Conservation (phyloP, 2,797 vertebrate species). For the Coregonus suidteri region DNA sequence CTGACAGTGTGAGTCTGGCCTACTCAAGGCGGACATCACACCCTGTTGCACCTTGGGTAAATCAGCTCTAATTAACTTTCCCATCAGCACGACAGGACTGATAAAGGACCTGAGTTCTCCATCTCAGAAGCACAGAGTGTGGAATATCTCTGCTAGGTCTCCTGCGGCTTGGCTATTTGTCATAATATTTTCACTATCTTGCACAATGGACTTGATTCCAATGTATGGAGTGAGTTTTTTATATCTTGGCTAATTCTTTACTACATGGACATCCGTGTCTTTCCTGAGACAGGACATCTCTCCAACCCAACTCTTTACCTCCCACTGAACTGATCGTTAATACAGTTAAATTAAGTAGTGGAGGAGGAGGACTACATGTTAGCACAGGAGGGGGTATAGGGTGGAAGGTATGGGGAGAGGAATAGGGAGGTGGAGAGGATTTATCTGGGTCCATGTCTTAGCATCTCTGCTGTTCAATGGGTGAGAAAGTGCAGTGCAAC, state of each 20-base stretch:
- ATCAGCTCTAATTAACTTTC: conserved; percentile 54
- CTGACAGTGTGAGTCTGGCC: background rate
- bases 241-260: background rate
- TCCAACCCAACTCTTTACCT: background rate
- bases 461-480: background rate
- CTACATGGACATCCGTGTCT: background rate
- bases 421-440: too few species aligned
- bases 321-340: background rate
- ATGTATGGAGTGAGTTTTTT: background rate
- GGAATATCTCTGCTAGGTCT: background rate
- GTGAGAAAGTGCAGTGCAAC: background rate
- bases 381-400: background rate
- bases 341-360: background rate
- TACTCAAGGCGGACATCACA: conserved; percentile 15
- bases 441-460: background rate
- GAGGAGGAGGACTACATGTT: background rate
- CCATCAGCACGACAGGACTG: conserved; percentile 39
- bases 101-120: conserved; percentile 18
- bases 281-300: background rate
- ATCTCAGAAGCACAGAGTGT: background rate
- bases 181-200: background rate
- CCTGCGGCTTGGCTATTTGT: background rate
- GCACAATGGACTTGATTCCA: background rate
- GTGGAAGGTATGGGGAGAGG: too few species aligned
- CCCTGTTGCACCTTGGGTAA: conserved; percentile 39